These are phyloP conservation scores for Actenoides hombroni DNA, from an alignment of 2,113 vertebrate species.

Conservation along the genomic window DNA sequence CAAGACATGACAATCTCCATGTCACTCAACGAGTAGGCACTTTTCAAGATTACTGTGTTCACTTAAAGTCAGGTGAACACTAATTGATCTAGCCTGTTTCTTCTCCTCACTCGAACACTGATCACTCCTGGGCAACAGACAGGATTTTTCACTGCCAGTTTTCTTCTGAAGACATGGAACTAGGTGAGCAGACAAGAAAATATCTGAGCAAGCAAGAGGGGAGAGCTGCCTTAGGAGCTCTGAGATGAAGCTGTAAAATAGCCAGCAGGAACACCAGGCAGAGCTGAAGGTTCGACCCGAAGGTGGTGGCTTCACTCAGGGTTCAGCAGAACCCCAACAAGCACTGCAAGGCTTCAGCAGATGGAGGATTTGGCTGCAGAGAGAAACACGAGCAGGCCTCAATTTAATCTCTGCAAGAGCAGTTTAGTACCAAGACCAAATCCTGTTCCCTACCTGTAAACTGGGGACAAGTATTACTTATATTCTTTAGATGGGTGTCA, in stretches of 20 bases:
- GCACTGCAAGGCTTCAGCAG: rapidly evolving
- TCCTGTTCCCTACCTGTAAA: background rate
- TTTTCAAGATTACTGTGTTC: background rate
- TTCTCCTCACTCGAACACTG: background rate
- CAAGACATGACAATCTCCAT: rapidly evolving
- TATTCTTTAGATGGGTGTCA: background rate
- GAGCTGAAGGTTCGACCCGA: background rate
- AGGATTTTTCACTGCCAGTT: background rate
- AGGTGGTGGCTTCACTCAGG: rapidly evolving
- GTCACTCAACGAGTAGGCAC: background rate
- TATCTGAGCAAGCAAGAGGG: background rate
- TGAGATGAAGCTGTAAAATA: background rate
- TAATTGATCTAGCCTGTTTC: background rate
- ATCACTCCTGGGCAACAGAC: background rate
- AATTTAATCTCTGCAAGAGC: background rate
- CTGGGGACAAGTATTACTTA: background rate
- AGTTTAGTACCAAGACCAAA: background rate
- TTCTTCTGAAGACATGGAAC: background rate
- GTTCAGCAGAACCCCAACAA: rapidly evolving
- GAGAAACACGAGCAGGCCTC: background rate
- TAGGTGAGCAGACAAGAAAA: background rate
- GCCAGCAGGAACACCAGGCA: background rate
- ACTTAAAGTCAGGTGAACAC: background rate
- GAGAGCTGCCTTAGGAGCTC: background rate
- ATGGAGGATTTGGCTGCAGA: background rate